Conservation (phyloP, 2,113 vertebrate species). For the Aramus guarauna region DNA sequence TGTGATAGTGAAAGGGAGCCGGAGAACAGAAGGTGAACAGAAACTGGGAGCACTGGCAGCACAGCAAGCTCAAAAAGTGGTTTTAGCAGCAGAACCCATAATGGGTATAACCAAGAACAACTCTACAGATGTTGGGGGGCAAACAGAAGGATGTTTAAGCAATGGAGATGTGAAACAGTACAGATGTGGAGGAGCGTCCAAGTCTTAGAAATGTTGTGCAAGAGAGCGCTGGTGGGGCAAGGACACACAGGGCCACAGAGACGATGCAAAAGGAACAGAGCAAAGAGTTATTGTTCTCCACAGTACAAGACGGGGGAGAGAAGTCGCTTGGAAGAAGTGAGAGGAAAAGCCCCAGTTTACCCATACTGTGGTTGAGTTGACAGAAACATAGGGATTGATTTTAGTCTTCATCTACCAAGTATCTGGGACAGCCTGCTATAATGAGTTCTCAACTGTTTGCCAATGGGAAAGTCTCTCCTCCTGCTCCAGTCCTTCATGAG, state of each 20-base stretch:
- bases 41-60: not conserved
- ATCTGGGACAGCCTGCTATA: not conserved
- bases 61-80: not conserved
- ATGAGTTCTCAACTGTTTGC: not conserved
- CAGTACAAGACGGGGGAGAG: not conserved
- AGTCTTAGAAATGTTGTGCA: not conserved
- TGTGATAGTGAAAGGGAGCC: not conserved
- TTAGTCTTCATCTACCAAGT: not conserved
- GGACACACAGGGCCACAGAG: not conserved
- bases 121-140: not conserved
- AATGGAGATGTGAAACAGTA: not conserved
- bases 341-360: not conserved
- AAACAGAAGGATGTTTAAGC: not conserved
- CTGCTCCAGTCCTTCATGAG: not conserved
- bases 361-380: not conserved
- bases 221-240: not conserved
- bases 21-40: not conserved
- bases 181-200: fast-evolving
- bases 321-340: not conserved
- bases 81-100: not conserved
- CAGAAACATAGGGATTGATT: not conserved
- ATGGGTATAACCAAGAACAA: fast-evolving
- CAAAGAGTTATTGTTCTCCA: not conserved
- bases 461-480: not conserved
- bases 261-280: not conserved